Conservation (phyloP, 1,140 invertebrate species). For the Solenopsis fugax region DNA sequence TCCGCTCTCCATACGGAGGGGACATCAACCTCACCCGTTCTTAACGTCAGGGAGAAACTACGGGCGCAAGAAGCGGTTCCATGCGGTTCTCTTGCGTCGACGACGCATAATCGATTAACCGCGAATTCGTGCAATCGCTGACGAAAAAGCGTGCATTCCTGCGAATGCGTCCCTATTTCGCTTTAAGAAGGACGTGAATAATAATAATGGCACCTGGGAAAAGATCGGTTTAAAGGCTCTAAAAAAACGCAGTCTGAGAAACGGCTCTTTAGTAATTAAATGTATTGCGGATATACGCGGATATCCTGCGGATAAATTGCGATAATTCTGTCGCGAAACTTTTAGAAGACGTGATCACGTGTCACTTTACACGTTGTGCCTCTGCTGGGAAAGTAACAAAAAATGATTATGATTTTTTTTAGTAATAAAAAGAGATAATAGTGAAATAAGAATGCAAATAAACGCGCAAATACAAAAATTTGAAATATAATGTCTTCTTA, state of each 20-base stretch:
- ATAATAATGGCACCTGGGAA: not conserved
- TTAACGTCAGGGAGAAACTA: not conserved
- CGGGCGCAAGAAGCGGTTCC: slow-evolving; percentile 19
- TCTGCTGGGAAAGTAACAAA: not conserved
- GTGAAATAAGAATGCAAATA: not conserved
- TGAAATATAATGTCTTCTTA: not conserved
- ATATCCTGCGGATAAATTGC: not conserved
- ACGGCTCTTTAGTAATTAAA: not conserved
- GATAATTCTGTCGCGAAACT: not conserved
- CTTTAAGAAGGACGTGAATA: slow-evolving; percentile 11
- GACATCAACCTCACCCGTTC: not conserved
- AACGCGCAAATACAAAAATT: not conserved
- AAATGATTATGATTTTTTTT: not conserved
- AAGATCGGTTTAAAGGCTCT: not conserved
- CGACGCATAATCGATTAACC: slow-evolving; percentile 50
- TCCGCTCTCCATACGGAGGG: not conserved
- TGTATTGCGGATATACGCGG: not conserved
- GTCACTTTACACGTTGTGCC: not conserved
- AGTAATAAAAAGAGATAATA: not conserved
- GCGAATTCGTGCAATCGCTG: slow-evolving; percentile 15
- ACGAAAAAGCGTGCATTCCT: slow-evolving; percentile 19
- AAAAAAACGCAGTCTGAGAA: not conserved
- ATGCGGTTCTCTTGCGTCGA: slow-evolving; percentile 7
- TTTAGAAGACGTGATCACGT: not conserved
- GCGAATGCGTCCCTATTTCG: not conserved